These are phyloP conservation scores for Betta splendens DNA, from an alignment of 2,797 vertebrate genomes.

Conservation along the genomic window DNA sequence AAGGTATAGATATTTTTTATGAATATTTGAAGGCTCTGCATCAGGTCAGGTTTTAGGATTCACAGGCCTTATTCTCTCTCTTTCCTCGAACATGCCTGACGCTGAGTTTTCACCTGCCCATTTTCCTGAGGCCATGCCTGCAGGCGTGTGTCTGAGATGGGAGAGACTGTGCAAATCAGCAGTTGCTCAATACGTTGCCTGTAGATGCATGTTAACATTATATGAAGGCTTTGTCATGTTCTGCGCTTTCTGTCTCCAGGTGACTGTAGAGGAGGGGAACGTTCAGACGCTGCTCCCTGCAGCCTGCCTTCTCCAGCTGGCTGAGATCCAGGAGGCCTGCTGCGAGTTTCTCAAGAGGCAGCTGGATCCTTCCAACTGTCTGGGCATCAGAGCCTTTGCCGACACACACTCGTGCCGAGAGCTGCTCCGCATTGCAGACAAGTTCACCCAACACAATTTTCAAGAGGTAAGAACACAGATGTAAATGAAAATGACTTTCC, in stretches of 20 bases:
- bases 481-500: neutral
- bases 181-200: too few relatives aligned
- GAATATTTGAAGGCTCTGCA: too few relatives aligned
- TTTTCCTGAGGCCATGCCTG: too few relatives aligned
- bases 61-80: too few relatives aligned
- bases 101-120: too few relatives aligned
- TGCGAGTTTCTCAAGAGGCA: constrained; percentile 98
- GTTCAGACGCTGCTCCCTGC: constrained; percentile 98
- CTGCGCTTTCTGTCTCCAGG: constrained; percentile 67
- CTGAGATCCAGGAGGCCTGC: constrained; percentile 98
- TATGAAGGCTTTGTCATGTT: neutral
- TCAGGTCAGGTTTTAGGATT: too few relatives aligned
- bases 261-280: constrained; percentile 97
- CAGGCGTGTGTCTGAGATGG: too few relatives aligned
- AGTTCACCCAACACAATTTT: constrained; percentile 99
- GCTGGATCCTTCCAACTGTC: constrained; percentile 97
- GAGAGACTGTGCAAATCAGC: too few relatives aligned
- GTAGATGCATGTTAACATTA: too few relatives aligned
- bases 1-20: too few relatives aligned
- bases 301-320: constrained; percentile 96
- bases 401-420: constrained; percentile 98
- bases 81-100: too few relatives aligned
- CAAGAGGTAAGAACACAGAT: constrained; percentile 87
- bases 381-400: constrained; percentile 97
- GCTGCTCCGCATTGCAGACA: constrained; percentile 96